A percentile compares a stretch with the other conserved stretches of the same genome.
These are phyloP conservation scores for Channa maculata DNA, from an alignment of 2,113 vertebrate genomes.

Conservation along the genomic window DNA sequence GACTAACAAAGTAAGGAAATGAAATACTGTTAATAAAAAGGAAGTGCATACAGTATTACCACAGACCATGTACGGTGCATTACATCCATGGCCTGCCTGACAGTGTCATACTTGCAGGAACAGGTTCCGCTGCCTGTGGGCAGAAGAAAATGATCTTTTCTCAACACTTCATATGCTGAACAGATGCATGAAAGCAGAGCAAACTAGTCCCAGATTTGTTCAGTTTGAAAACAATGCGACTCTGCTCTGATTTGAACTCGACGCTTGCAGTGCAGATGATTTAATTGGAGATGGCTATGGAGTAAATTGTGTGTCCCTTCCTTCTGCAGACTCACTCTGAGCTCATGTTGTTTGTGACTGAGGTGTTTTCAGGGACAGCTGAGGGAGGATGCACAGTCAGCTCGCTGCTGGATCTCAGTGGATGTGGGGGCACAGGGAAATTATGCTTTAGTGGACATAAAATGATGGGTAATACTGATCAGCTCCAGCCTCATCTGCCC, in stretches of 20 bases:
- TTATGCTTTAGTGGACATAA: constrained; percentile 31
- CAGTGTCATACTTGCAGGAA: constrained; percentile 8
- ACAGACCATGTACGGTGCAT: neutral
- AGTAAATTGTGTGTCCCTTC: neutral
- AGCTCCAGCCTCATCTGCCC: neutral
- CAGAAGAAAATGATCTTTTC: neutral
- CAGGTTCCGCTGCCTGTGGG: constrained; percentile 3
- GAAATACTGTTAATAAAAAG: constrained; percentile 5
- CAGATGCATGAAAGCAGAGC: neutral
- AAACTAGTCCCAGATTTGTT: too few species aligned
- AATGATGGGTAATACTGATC: constrained; percentile 21
- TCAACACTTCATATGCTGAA: constrained; percentile 2
- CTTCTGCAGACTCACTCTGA: constrained; percentile 7
- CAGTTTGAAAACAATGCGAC: neutral
- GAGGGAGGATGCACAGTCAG: neutral
- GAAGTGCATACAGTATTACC: neutral
- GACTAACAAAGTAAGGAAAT: neutral
- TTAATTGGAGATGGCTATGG: neutral
- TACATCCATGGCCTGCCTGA: neutral
- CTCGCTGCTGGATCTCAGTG: too few species aligned
- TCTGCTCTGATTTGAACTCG: neutral
- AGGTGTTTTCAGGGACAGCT: neutral
- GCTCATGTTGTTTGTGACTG: neutral
- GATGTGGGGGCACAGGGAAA: neutral
- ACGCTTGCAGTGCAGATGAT: neutral